A percentile compares a stretch with the other conserved stretches of the same genome.
Evolutionary conservation across 2,113 vertebrate genomes (phyloP).

Genomic region (Mellivora capensis): DNA sequence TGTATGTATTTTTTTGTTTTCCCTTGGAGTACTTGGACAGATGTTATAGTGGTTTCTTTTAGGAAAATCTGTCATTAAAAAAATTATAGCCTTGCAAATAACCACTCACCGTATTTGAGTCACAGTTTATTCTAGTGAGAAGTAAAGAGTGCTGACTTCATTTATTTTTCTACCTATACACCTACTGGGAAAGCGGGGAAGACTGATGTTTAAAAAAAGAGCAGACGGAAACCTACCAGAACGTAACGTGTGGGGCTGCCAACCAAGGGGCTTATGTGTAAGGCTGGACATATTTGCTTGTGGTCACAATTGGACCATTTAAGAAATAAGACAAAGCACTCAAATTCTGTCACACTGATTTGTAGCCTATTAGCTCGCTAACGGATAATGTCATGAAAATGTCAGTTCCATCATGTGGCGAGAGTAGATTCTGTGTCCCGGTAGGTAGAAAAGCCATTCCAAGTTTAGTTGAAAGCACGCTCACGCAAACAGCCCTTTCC

Average conservation of each 20-base stretch:
- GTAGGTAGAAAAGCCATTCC: not conserved
- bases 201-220: constrained; percentile 35
- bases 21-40: constrained; percentile 64
- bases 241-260: constrained; percentile 21
- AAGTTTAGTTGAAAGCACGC: constrained; percentile 22
- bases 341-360: constrained; percentile 12
- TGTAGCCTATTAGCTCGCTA: constrained; percentile 39
- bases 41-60: constrained; percentile 72
- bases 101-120: constrained; percentile 62
- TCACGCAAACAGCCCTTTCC: constrained; percentile 37
- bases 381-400: constrained; percentile 1
- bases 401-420: not conserved
- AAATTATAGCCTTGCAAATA: constrained; percentile 75
- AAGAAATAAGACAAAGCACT: constrained; percentile 32
- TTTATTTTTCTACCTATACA: constrained; percentile 67
- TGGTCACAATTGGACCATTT: constrained; percentile 28
- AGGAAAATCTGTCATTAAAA: constrained; percentile 76
- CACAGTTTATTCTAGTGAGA: constrained; percentile 62
- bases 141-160: constrained; percentile 62
- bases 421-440: not conserved
- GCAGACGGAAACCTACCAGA: constrained; percentile 37
- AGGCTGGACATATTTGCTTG: constrained; percentile 37
- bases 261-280: not conserved
- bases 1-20: constrained; percentile 68
- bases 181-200: not conserved